phyloP scores from a whole-genome alignment of 2,113 vertebrate species.

The Hipposideros armiger region DNA sequence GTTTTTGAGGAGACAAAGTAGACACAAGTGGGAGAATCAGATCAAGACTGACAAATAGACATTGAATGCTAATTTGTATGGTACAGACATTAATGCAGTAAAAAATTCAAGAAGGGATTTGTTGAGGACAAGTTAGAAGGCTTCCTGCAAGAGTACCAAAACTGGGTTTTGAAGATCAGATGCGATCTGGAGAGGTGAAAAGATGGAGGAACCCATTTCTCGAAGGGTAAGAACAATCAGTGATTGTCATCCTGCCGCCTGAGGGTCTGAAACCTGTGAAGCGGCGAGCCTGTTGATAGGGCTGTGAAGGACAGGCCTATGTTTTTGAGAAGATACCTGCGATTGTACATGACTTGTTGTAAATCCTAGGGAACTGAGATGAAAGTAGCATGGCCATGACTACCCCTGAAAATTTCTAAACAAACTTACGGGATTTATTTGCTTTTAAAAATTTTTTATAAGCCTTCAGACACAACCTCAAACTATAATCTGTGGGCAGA shows the following conservation, averaged over 20 bases:
- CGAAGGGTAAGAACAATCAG: neutral
- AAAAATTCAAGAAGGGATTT: neutral
- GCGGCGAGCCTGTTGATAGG: neutral
- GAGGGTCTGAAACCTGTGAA: neutral
- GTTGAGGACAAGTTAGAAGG: neutral
- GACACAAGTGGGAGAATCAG: neutral
- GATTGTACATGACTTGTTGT: neutral
- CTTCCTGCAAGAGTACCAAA: neutral
- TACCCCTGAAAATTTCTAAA: neutral
- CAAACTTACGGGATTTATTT: conserved; percentile 17
- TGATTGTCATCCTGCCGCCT: too few relatives aligned
- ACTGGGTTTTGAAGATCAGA: neutral
- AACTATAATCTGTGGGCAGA: neutral
- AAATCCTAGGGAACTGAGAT: neutral
- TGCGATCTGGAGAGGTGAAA: neutral
- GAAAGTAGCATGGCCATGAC: neutral
- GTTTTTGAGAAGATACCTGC: neutral
- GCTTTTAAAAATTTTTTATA: neutral
- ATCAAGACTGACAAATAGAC: neutral
- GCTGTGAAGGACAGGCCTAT: too few relatives aligned
- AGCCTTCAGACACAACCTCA: neutral
- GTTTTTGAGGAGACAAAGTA: neutral
- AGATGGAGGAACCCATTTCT: neutral
- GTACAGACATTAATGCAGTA: neutral
- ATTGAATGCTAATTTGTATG: neutral